Evolutionary conservation across 2,113 vertebrate species (phyloP), one percentile per base, ranked within the genome.

Genomic region (Hemiprocne comata): DNA sequence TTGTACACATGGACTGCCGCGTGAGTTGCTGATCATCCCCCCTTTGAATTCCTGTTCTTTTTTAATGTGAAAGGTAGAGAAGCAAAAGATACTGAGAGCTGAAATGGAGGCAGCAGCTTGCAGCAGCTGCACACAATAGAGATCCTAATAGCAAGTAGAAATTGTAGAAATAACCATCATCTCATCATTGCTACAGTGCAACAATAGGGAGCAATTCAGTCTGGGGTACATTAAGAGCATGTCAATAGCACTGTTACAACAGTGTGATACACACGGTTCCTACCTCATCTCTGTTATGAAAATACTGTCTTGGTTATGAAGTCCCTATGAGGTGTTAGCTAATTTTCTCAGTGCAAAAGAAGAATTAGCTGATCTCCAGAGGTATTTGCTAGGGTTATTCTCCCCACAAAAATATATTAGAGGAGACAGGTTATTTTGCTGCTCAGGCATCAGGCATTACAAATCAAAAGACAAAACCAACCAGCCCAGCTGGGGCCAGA

Each of bases 41-140:
- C 0, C 38, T 85, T 61, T 46, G 40, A 75, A 85, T 85, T 76
- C 90, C n/a, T 82, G 14, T 65, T 29, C 50, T 7, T 15, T 61
- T 31, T 61, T 80, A 40, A 36, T 13, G 20, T 17, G 83, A 58
- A 77, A 79, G 6, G 31, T 58, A 76, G 40, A 69, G 74, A 87
- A 87, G 60, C 16, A 91, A 88, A 88, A 51, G 72, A 58, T 71
- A 38, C 55, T 71, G 51, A 15, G 71, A 77, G 51, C 67, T 70
- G 64, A 88, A 94, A 88, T 3, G 51, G 23, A 71, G 23, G 72
- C 38, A 70, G 65, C 28, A 58, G 18, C 60, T 73, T 80, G 79
- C 64, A 90, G 72, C 91, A 87, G 84, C 91, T 92, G 80, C 46
- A 77, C 72, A 90, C 75, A 85, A 44, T n/a, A 85, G 66, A 82